Base-by-base conservation (phyloP, 2,797 vertebrate genomes). In the Lacerta agilis region DNA sequence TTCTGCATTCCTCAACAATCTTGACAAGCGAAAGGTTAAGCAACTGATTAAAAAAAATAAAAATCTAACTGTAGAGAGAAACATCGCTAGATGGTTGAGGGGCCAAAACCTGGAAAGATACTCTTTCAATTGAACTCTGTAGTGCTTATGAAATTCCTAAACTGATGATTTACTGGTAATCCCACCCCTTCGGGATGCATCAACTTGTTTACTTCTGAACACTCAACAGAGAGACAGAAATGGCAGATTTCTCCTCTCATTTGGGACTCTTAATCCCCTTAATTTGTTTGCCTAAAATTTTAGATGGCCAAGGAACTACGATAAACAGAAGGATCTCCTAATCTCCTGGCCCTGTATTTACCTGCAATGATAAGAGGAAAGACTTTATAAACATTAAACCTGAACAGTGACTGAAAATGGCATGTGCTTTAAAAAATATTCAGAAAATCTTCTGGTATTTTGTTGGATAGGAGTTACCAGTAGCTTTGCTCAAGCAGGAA, bases 121-220 rank as follows among this genome's bases (percentile, higher is more conserved):
- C 81, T 36, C 86, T 90, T 41, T 91, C 61, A 87, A 9, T 20
- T 94, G 91, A 91, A 94, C 85, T 94, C 77, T 66, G 5, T 0
- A 38, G 1, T 83, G 84, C 85, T 91, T 90, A 77, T 1, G 11
- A 89, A 93, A 93, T 95, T 94, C 87, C 87, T 92, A 86, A 72
- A 64, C 85, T 92, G 90, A 91, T 36, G 87, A 90, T n/a, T 86
- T 92, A n/a, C n/a, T n/a, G n/a, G n/a, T n/a, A 94, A 94, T 82
- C 79, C 29, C 2, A 5, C 1, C 4, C 72, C 69, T 83, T 94
- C 33, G 79, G 69, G 36, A 71, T 69, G 25, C 15, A 36, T 87
- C 86, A 83, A 77, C 86, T 89, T 91, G 79, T 94, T 94, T 94
- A 73, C 36, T 83, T 87, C 23, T 78, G 25, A 90, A 17, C 36